Evolutionary conservation across 2,113 vertebrate species (phyloP).

Genomic region (Xyrauchen texanus): DNA sequence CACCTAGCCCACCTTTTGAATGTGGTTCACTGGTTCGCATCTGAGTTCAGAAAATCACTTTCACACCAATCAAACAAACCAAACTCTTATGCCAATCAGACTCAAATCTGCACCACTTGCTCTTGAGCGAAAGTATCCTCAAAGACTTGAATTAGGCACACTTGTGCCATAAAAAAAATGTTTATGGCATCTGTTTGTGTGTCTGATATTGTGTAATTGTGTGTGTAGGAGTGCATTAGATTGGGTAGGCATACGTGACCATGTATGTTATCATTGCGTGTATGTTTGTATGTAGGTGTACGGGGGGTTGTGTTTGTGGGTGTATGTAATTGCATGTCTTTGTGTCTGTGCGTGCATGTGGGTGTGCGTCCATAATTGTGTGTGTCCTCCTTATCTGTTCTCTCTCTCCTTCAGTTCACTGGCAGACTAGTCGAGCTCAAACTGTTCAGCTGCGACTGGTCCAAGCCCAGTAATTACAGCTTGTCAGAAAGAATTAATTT

Average conservation of each 20-base stretch:
- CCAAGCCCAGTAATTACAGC: conserved; percentile 99
- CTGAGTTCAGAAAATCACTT: no score
- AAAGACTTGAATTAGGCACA: neutral
- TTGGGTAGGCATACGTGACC: neutral
- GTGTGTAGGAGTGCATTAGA: conserved; percentile 15
- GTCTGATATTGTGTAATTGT: neutral
- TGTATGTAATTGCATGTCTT: conserved; percentile 55
- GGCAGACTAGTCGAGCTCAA: conserved; percentile 93
- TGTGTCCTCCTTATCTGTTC: conserved; percentile 66
- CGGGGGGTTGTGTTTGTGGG: conserved; percentile 19
- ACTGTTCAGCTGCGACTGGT: conserved; percentile 99
- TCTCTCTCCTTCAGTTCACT: conserved; percentile 76
- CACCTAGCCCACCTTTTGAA: no score
- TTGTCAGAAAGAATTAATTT: conserved; percentile 99
- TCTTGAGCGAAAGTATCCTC: no score
- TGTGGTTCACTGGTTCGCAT: no score
- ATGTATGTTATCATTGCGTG: conserved; percentile 30
- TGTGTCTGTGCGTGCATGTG: conserved; percentile 32
- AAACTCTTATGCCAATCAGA: no score
- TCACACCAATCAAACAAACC: no score
- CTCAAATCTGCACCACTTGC: no score
- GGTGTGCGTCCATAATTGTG: conserved; percentile 47
- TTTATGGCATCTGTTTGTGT: neutral
- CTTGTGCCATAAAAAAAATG: neutral
- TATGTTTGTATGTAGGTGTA: conserved; percentile 13